Percentiles rank a stretch among this genome's conserved stretches.
These are phyloP conservation scores for Corythucha ciliata DNA, from an alignment of 2,888 invertebrate species.

Conservation along the genomic window DNA sequence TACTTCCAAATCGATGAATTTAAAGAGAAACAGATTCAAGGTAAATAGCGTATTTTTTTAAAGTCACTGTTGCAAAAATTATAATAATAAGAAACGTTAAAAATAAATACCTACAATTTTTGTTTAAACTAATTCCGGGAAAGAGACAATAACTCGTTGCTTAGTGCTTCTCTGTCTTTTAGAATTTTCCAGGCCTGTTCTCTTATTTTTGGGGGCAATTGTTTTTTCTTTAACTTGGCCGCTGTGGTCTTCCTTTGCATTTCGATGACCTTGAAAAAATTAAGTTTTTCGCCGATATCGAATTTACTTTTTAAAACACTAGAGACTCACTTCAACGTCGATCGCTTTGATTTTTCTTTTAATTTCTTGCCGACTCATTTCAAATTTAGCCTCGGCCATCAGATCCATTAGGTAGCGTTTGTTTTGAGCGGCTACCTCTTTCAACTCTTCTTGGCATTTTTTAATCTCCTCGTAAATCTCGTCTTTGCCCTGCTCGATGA, in stretches of 20 bases:
- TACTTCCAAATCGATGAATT: too few relatives aligned
- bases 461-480: conserved; percentile 82
- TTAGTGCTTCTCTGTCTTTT: conserved; percentile 46
- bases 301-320: conserved; percentile 2
- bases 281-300: background rate
- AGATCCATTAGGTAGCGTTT: conserved; percentile 58
- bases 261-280: conserved; percentile 53
- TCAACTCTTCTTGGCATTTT: conserved; percentile 73
- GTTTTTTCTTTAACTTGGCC: conserved; percentile 71
- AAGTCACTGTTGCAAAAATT: too few relatives aligned
- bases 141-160: too few relatives aligned
- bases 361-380: conserved; percentile 66
- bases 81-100: too few relatives aligned
- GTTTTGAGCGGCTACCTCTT: conserved; percentile 70
- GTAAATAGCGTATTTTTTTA: too few relatives aligned
- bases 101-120: too few relatives aligned
- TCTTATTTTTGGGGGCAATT: conserved; percentile 67
- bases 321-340: conserved; percentile 52
- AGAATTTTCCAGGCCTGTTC: conserved; percentile 67
- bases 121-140: too few relatives aligned
- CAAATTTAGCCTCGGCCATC: conserved; percentile 62
- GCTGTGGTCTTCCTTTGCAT: conserved; percentile 71
- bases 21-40: too few relatives aligned
- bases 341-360: conserved; percentile 63
- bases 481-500: conserved; percentile 63